Base-by-base conservation (phyloP, 2,888 invertebrate genomes). In the Drosophila pegasa region DNA sequence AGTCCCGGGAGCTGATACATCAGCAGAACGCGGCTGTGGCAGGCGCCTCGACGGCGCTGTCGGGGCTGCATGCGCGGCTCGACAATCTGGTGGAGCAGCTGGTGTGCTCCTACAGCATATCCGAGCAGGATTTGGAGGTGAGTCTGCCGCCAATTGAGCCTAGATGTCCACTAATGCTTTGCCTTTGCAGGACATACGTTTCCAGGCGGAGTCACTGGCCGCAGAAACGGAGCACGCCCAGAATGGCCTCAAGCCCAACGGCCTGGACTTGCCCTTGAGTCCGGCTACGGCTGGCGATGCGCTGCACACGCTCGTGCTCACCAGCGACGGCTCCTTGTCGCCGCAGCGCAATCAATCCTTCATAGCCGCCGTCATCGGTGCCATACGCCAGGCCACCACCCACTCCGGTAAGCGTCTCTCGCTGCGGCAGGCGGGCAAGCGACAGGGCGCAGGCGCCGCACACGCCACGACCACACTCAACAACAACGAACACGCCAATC, bases 51-150 rank as follows among this genome's bases (percentile, higher is more conserved):
- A 94, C 95, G 14, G 95, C 95, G 2, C 91, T 96, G 33, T 93
- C 95, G 73, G 94, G 95, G 14, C 93, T 97, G 14, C 94, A 95
- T 50, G 93, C 94, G 3, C 93, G 96, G 50, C 93, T 97, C 54
- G 95, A 95, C 79, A 94, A 94, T 70, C 93, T 97, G 35, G 94
- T 96, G 4, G 95, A 95, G 82, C 95, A 96, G 87, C 93, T 96
- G 67, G 94, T 95, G 60, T 93, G 93, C 69, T 95, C 96, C 8
- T 96, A 96, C 91, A 94, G 93, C 81, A 96, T 97, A 90, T 96
- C 96, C 8, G 94, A 94, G 70, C 95, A 95, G 89, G 96, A 96
- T 91, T 93, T 96, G 55, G 95, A 96, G 93, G 96, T 95, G 90
- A 59, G 78, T 56, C 5, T 1, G 0, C 1, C 2, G 9, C 8